Conservation (phyloP, 2,113 vertebrate genomes). For the Platanista minor region DNA sequence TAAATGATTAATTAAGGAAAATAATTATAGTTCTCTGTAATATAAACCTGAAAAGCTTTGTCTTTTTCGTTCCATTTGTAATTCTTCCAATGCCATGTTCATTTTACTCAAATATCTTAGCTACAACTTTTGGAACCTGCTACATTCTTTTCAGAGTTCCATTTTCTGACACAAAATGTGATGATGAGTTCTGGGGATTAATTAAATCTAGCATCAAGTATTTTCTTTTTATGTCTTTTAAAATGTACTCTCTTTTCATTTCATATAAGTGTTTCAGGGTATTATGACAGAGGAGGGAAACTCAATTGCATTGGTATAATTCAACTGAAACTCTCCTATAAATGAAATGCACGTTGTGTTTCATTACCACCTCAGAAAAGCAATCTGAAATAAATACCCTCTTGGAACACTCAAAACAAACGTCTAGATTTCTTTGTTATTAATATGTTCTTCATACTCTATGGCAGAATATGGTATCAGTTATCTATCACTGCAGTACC, state of each 20-base stretch:
- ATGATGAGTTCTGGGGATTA: not conserved
- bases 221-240: constrained; percentile 11
- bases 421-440: not conserved
- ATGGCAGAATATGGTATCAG: not conserved
- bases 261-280: not conserved
- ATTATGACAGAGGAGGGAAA: constrained; percentile 34
- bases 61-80: not conserved
- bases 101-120: not conserved
- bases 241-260: constrained; percentile 19
- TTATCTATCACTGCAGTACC: not conserved
- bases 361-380: not conserved
- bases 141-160: constrained; percentile 11
- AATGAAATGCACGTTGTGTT: not conserved
- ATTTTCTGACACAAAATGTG: constrained; percentile 23
- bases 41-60: not conserved
- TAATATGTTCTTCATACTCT: not conserved
- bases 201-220: not conserved
- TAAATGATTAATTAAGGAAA: not conserved
- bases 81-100: not conserved
- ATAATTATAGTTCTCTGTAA: not conserved
- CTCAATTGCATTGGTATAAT: not conserved
- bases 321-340: not conserved
- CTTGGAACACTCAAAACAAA: not conserved
- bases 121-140: not conserved
- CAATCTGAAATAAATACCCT: not conserved